These are phyloP conservation scores for Hirundichthys speculiger DNA, from an alignment of 2,113 vertebrate species.

Conservation along the genomic window DNA sequence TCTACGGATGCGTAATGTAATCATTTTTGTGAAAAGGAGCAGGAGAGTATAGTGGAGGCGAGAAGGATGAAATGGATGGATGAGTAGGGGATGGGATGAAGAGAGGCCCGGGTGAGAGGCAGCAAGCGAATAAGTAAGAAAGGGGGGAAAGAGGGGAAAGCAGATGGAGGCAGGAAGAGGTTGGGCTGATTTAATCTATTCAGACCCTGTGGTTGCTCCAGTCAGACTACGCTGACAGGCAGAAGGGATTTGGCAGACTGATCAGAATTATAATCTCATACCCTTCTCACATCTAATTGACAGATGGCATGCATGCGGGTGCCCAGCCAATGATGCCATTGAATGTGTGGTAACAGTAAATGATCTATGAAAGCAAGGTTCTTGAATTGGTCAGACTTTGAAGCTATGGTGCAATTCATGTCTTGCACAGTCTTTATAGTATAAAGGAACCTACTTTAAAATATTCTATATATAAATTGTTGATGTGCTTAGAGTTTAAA, in stretches of 20 bases:
- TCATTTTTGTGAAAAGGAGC: constrained; percentile 72
- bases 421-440: constrained; percentile 4
- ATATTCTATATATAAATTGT: constrained; percentile 55
- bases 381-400: constrained; percentile 30
- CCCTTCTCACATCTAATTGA: constrained; percentile 65
- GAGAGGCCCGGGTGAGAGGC: constrained; percentile 54
- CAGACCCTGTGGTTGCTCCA: constrained; percentile 65
- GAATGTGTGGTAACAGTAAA: constrained; percentile 46
- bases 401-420: constrained; percentile 10
- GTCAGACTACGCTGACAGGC: constrained; percentile 71
- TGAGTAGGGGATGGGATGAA: constrained; percentile 60
- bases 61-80: constrained; percentile 62
- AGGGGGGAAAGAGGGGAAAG: constrained; percentile 57
- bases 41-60: constrained; percentile 23
- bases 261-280: constrained; percentile 79
- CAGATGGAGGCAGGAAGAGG: constrained; percentile 70
- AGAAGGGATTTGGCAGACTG: constrained; percentile 69
- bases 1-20: constrained; percentile 79
- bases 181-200: constrained; percentile 78
- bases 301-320: constrained; percentile 64
- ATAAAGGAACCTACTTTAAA: constrained; percentile 37
- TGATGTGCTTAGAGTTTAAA: constrained; percentile 52
- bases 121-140: constrained; percentile 47
- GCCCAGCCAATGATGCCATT: constrained; percentile 46
- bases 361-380: constrained; percentile 39